phyloP scores from a whole-genome alignment of 1,140 invertebrate species.

The Sipha flava region DNA sequence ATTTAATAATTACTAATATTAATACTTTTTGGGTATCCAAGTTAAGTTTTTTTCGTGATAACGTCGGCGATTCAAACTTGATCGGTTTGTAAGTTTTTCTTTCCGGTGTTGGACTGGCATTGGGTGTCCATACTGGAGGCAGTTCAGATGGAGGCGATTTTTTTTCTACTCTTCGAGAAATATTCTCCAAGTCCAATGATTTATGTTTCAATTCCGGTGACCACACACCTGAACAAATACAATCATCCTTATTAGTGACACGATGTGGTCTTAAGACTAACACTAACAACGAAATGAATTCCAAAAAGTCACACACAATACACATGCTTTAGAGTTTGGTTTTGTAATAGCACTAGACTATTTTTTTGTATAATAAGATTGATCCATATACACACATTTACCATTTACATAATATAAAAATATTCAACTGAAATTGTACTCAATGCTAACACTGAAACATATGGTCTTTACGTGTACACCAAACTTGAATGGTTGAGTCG shows the following conservation, averaged over 20 bases:
- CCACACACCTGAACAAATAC: constrained; percentile 44
- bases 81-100: constrained; percentile 63
- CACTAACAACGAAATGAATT: not conserved
- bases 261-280: not conserved
- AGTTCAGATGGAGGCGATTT: not conserved
- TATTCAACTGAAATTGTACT: not conserved
- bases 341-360: not conserved
- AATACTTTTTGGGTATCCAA: constrained; percentile 2
- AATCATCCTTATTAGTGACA: not conserved
- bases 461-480: not conserved
- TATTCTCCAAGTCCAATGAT: constrained; percentile 37
- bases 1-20: not conserved
- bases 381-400: not conserved
- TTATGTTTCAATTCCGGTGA: constrained; percentile 42
- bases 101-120: constrained; percentile 54
- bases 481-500: not conserved
- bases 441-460: not conserved
- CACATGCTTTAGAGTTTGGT: constrained; percentile 1
- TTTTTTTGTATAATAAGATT: not conserved
- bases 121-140: constrained; percentile 65
- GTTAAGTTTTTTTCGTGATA: constrained; percentile 47
- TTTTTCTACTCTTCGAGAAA: constrained; percentile 29
- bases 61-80: constrained; percentile 61
- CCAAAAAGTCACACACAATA: constrained; percentile 3
- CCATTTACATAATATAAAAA: not conserved